Base-by-base conservation (phyloP, 2,797 vertebrate species). In the Schizopygopsis pylzovi region DNA sequence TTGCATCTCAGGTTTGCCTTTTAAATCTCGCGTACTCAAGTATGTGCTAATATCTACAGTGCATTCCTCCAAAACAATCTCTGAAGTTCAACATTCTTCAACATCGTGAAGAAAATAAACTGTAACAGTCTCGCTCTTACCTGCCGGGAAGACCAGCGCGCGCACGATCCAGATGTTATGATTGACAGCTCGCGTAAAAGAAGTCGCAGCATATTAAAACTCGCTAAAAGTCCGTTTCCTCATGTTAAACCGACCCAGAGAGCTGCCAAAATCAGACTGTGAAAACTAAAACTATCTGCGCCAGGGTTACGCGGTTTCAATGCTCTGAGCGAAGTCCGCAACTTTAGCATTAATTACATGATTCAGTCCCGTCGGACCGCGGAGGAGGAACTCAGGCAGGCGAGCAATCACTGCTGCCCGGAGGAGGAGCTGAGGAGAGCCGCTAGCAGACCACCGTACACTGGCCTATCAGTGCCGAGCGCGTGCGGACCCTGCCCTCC, bases 381-480 rank as follows among this genome's bases (percentile, higher is more conserved):
- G 43, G 73, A 79, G 84, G 79, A 73, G 49, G 76, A 22, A 61
- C 25, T 25, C 41, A 39, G 4, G 28, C 61, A 6, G 45, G 13
- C 73, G 25, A 81, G 56, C 81, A 91, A 92, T 93, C 92, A 88
- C 85, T 82, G 90, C 90, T 76, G 88, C 67, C 73, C 22, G 84
- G 81, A 91, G 94, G 94, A 92, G 94, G 94, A 88, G 92, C 91
- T 68, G 79, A 8, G 52, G 54, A 70, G 75, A 81, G 79, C 89
- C 87, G 90, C 85, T 87, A 94, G 93, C 94, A 92, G 91, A 95
- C 94, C 94, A 95, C 94, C 76, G 86, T 84, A 82, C 85, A 8
- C 89, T 89, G 94, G 91, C 95, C 95, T 94, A 94, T 95, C 94
- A 92, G 86, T 86, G 88, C 90, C 33, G 25, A 90, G 86, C 79